A percentile compares a stretch with the other conserved stretches of the same genome.
Conservation (phyloP, 2,113 vertebrate genomes). For the Pavo muticus region DNA sequence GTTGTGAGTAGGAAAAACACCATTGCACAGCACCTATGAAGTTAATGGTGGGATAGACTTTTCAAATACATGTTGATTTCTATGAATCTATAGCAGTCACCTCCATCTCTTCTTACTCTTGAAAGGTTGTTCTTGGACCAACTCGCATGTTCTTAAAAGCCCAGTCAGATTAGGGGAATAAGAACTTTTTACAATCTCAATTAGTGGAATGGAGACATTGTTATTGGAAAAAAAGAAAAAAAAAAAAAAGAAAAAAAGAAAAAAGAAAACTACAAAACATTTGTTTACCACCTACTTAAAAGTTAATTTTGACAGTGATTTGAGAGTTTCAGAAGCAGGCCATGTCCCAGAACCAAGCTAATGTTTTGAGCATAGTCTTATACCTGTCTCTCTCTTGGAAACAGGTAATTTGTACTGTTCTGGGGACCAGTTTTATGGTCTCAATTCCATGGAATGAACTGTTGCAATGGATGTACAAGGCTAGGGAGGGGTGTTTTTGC, state of each 20-base stretch:
- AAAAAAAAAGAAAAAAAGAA: accelerated
- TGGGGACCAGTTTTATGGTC: background rate
- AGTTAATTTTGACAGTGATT: background rate
- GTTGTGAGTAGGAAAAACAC: background rate
- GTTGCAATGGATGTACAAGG: background rate
- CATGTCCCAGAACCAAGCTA: background rate
- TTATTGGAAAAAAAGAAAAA: background rate
- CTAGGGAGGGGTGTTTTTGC: background rate
- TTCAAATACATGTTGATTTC: background rate
- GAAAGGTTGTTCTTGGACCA: background rate
- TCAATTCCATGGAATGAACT: background rate
- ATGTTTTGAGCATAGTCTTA: background rate
- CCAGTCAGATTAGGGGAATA: background rate
- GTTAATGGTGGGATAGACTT: background rate
- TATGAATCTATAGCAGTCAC: background rate
- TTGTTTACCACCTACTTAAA: background rate
- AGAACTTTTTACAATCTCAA: background rate
- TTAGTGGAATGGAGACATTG: background rate
- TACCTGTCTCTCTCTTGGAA: background rate
- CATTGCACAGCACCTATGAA: background rate
- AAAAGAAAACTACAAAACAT: accelerated
- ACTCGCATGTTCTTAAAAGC: background rate
- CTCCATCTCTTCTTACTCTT: background rate
- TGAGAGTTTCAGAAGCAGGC: background rate
- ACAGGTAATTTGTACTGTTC: background rate